Conservation (phyloP, 2,113 vertebrate genomes). For the Crotophaga sulcirostris region DNA sequence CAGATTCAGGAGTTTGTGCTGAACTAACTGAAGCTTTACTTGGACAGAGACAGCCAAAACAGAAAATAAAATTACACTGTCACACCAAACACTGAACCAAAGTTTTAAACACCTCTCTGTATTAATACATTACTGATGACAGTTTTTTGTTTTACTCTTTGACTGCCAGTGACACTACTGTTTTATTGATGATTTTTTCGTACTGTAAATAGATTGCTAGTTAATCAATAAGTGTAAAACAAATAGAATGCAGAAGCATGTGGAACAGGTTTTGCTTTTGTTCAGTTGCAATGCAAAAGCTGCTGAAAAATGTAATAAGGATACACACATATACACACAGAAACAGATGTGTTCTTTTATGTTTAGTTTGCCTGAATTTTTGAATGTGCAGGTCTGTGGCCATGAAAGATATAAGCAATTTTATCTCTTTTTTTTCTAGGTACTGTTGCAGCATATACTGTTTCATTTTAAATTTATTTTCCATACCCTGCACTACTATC, state of each 20-base stretch:
- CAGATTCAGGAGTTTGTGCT: neutral
- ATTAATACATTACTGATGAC: neutral
- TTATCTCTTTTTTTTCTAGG: neutral
- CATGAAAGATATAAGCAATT: neutral
- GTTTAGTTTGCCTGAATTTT: neutral
- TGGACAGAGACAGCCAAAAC: neutral
- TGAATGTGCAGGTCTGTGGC: neutral
- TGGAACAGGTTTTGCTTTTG: neutral
- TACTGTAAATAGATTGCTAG: neutral
- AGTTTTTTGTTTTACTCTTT: neutral
- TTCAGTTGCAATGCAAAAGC: neutral
- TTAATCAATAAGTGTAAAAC: constrained; percentile 20
- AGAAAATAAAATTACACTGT: neutral
- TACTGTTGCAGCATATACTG: neutral
- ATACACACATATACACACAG: neutral
- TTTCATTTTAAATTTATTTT: neutral
- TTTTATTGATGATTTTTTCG: neutral
- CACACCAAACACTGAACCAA: neutral
- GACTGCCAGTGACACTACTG: neutral
- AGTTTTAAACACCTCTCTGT: neutral
- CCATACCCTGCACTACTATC: neutral
- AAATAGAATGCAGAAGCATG: neutral
- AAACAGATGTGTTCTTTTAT: neutral
- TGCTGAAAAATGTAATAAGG: neutral
- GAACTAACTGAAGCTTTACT: neutral